phyloP scores from a whole-genome alignment of 2,113 vertebrate species.

The Gallinago jamesoni region DNA sequence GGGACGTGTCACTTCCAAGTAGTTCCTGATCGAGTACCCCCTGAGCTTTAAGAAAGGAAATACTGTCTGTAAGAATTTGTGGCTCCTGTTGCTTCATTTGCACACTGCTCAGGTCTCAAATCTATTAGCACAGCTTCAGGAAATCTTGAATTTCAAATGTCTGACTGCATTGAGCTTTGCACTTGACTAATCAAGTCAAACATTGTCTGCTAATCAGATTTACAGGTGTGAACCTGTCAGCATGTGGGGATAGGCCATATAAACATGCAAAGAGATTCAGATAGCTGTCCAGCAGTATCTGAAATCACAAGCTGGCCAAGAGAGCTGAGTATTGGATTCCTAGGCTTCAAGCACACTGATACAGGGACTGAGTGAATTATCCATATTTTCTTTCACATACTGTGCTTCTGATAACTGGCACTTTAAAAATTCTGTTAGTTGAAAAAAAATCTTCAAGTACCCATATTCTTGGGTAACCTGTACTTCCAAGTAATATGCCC shows the following conservation, averaged over 20 bases:
- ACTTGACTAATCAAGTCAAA: constrained; percentile 52
- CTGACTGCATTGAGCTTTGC: constrained; percentile 25
- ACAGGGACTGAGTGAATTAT: not conserved
- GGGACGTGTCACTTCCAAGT: not conserved
- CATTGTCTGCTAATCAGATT: constrained; percentile 45
- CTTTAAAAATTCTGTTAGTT: not conserved
- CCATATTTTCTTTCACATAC: not conserved
- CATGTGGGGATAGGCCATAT: not conserved
- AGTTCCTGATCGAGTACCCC: not conserved
- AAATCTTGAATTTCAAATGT: constrained; percentile 43
- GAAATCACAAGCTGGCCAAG: constrained; percentile 29
- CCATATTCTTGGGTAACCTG: not conserved
- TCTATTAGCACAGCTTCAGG: constrained; percentile 38
- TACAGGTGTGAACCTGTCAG: constrained; percentile 19
- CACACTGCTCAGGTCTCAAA: constrained; percentile 7
- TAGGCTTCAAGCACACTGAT: not conserved
- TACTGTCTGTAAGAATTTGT: not conserved
- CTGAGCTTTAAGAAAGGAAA: not conserved
- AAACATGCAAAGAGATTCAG: constrained; percentile 42
- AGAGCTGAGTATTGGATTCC: not conserved
- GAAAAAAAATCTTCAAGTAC: not conserved
- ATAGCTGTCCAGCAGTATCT: constrained; percentile 17
- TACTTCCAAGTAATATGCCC: not conserved
- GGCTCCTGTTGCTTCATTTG: not conserved
- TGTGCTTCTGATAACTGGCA: not conserved